phyloP scores from a whole-genome alignment of 2,113 vertebrate genomes.

The Accipiter cooperii region DNA sequence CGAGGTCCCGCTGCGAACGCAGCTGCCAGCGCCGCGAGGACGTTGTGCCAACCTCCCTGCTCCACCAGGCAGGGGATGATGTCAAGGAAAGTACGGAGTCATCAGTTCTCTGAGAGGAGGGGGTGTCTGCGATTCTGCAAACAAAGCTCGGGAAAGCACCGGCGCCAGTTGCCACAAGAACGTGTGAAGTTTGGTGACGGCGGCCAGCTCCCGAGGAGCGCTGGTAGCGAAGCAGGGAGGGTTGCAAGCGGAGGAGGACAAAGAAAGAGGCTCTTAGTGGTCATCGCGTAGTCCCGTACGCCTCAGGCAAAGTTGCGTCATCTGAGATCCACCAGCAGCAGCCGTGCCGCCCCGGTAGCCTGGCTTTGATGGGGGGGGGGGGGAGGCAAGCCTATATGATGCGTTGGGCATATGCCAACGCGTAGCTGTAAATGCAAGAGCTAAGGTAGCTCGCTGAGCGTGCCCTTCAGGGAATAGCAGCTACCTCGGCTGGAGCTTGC shows the following conservation, averaged over 20 bases:
- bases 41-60: neutral
- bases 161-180: neutral
- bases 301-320: neutral
- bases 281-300: accelerated
- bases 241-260: neutral
- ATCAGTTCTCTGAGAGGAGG: neutral
- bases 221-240: neutral
- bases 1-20: neutral
- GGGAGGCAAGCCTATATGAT: neutral
- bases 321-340: neutral
- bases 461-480: neutral
- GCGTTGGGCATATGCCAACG: neutral
- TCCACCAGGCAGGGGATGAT: neutral
- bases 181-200: neutral
- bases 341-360: neutral
- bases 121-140: neutral
- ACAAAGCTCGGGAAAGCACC: neutral
- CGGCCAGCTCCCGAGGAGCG: neutral
- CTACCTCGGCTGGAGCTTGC: neutral
- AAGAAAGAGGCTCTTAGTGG: neutral
- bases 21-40: neutral
- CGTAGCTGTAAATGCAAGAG: neutral
- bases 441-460: too few relatives aligned
- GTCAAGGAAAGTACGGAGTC: neutral
- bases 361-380: neutral